These are phyloP conservation scores for Tinea pellionella DNA, from an alignment of 2,888 invertebrate genomes.

Conservation along the genomic window DNA sequence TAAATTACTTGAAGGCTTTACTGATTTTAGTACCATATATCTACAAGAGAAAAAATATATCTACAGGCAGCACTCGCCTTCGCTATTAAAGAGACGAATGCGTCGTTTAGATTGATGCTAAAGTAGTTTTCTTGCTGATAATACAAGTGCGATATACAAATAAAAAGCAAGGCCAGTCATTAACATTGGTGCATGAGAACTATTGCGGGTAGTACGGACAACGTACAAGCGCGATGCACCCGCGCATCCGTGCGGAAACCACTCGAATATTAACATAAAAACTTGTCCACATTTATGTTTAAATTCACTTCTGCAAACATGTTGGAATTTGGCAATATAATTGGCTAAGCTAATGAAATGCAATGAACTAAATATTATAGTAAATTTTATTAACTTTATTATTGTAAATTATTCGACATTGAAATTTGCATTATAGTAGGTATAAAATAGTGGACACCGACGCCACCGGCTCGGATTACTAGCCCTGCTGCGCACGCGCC, in stretches of 20 bases:
- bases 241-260: constrained; percentile 12
- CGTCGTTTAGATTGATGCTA: no score
- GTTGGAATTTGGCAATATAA: no score
- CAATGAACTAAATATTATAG: no score
- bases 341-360: no score
- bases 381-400: no score
- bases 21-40: no score
- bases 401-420: background rate
- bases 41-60: no score
- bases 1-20: no score
- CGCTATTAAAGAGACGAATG: no score
- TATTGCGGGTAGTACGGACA: background rate
- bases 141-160: background rate
- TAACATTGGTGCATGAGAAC: background rate
- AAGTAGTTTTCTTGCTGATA: background rate
- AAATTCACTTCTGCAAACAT: background rate
- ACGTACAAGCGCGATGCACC: background rate
- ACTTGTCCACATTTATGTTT: background rate
- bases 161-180: background rate
- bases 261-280: background rate
- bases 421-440: background rate
- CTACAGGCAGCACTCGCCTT: no score
- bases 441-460: constrained; percentile 16
- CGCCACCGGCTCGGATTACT: constrained; percentile 31
- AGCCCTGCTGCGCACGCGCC: constrained; percentile 26